Conservation (phyloP, 2,888 invertebrate genomes). For the Beris chalybata region DNA sequence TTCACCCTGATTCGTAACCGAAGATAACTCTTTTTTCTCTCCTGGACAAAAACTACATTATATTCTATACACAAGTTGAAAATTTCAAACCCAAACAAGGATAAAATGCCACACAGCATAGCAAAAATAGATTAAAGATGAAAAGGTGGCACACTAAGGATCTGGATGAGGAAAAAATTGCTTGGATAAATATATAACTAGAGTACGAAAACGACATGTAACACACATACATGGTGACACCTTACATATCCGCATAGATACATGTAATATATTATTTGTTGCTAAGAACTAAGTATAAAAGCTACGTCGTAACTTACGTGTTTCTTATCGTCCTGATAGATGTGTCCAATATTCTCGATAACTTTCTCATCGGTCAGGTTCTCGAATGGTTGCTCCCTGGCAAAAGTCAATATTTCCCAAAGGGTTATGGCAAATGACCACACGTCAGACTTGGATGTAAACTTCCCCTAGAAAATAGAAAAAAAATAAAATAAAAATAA, state of each 20-base stretch:
- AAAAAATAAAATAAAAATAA: slow-evolving; percentile 8
- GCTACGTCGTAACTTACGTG: slow-evolving; percentile 59
- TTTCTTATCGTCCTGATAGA: slow-evolving; percentile 73
- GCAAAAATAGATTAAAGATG: no score
- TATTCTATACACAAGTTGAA: no score
- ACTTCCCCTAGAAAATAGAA: slow-evolving; percentile 68
- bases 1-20: no score
- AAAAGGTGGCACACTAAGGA: no score
- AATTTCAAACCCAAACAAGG: no score
- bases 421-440: slow-evolving; percentile 87
- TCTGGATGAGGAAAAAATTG: no score
- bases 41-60: no score
- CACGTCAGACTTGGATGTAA: slow-evolving; percentile 81
- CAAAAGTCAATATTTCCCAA: slow-evolving; percentile 85
- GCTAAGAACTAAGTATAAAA: neutral
- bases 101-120: no score
- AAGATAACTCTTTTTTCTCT: no score
- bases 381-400: slow-evolving; percentile 80
- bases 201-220: neutral
- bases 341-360: slow-evolving; percentile 79
- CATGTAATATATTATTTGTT: no score
- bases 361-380: slow-evolving; percentile 78
- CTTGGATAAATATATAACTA: neutral
- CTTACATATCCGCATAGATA: neutral
- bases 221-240: neutral